Evolutionary conservation across 2,888 invertebrate species (phyloP).

Genomic region (Serripes groenlandicus): DNA sequence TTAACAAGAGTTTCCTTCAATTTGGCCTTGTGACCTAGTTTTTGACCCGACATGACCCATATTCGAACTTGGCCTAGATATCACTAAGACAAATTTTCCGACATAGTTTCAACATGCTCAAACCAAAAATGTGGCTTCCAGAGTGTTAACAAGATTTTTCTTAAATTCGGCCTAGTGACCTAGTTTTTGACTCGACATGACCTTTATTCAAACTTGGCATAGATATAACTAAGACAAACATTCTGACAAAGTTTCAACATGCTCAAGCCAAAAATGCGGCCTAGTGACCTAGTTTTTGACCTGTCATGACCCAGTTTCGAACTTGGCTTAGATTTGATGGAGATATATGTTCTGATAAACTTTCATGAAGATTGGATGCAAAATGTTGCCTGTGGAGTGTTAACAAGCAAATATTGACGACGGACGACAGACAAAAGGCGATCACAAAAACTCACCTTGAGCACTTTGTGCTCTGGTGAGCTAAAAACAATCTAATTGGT

Average conservation of each 20-base stretch:
- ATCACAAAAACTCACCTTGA: conserved; percentile 1
- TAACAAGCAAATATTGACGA: not conserved
- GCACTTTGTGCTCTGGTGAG: conserved; percentile 6
- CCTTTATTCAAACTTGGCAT: not conserved
- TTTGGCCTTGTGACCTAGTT: not conserved
- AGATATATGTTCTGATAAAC: not conserved
- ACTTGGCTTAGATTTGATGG: not conserved
- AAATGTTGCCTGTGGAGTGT: not conserved
- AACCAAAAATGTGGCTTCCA: not conserved
- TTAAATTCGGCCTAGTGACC: not conserved
- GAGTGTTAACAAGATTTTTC: not conserved
- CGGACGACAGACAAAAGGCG: not conserved
- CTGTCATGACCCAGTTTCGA: not conserved
- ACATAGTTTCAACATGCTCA: not conserved
- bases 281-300: not conserved
- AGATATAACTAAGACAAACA: not conserved
- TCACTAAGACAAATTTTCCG: not conserved
- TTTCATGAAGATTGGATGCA: not conserved
- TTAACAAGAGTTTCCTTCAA: not conserved
- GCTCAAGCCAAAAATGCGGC: not conserved
- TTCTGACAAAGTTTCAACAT: not conserved
- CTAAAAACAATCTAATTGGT: not conserved
- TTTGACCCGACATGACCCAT: not conserved
- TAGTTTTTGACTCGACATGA: not conserved
- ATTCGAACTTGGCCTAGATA: not conserved